Evolutionary conservation across 2,113 vertebrate genomes (phyloP).

Genomic region (Vidua macroura): DNA sequence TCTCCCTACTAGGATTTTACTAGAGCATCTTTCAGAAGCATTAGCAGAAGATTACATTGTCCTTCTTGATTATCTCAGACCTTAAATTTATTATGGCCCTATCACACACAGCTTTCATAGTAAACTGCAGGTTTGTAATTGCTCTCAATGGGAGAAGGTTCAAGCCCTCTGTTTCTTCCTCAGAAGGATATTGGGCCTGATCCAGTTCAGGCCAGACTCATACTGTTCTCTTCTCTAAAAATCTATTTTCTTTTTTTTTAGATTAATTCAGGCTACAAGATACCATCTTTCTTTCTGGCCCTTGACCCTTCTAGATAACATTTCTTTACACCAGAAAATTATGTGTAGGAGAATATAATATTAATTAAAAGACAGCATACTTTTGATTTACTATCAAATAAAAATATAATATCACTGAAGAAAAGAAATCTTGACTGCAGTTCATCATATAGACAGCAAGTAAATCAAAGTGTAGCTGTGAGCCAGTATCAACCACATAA

Average conservation of each 20-base stretch:
- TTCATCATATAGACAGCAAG: not conserved
- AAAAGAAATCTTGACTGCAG: not conserved
- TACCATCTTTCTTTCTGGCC: not conserved
- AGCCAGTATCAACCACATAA: not conserved
- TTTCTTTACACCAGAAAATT: not conserved
- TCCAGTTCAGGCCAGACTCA: conserved; percentile 34
- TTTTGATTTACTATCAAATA: not conserved
- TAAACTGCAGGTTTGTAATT: conserved; percentile 50
- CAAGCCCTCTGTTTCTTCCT: conserved; percentile 49
- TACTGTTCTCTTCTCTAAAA: conserved; percentile 26
- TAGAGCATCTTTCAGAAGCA: conserved; percentile 10
- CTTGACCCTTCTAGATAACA: not conserved
- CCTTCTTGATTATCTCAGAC: conserved; percentile 51
- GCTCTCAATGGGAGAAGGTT: conserved; percentile 51
- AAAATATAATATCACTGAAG: not conserved
- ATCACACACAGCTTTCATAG: conserved; percentile 42
- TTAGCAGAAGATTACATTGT: conserved; percentile 37
- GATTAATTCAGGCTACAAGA: conserved; percentile 6
- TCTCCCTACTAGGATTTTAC: not conserved
- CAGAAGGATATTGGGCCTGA: conserved; percentile 4
- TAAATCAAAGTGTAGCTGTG: not conserved
- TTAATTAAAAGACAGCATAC: not conserved
- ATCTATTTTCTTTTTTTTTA: conserved; percentile 5
- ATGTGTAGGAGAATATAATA: not conserved
- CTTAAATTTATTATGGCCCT: conserved; percentile 49